A percentile compares a stretch with the other conserved stretches of the same genome.
Conservation (phyloP, 2,888 invertebrate genomes). For the Zele albiditarsus region DNA sequence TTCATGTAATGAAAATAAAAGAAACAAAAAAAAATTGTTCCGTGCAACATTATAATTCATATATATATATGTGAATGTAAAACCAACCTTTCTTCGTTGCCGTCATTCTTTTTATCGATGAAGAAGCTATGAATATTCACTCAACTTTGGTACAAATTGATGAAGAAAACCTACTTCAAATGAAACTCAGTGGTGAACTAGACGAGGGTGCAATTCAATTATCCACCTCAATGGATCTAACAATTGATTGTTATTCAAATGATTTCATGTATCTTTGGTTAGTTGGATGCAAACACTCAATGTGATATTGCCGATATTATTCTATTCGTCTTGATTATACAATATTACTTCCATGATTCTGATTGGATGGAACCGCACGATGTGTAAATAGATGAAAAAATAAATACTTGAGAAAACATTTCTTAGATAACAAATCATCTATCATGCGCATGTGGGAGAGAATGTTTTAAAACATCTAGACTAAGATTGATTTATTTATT, state of each 20-base stretch:
- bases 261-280: background rate
- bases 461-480: too few species aligned
- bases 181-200: background rate
- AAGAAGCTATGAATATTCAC: background rate
- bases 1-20: conserved; percentile 1
- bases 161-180: conserved; percentile 20
- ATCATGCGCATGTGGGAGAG: too few species aligned
- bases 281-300: background rate
- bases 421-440: too few species aligned
- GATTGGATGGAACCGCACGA: too few species aligned
- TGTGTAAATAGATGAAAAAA: too few species aligned
- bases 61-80: background rate
- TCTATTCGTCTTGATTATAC: background rate
- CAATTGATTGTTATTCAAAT: background rate
- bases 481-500: too few species aligned
- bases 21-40: background rate
- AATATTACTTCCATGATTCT: too few species aligned
- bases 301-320: background rate
- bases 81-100: background rate
- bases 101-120: background rate
- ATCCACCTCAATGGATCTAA: background rate
- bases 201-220: background rate
- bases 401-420: too few species aligned
- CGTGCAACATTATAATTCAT: background rate
- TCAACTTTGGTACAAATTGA: background rate